A percentile compares a stretch with the other conserved stretches of the same genome.
Evolutionary conservation across 2,113 vertebrate species (phyloP).

Genomic region (Myxocyprinus asiaticus): DNA sequence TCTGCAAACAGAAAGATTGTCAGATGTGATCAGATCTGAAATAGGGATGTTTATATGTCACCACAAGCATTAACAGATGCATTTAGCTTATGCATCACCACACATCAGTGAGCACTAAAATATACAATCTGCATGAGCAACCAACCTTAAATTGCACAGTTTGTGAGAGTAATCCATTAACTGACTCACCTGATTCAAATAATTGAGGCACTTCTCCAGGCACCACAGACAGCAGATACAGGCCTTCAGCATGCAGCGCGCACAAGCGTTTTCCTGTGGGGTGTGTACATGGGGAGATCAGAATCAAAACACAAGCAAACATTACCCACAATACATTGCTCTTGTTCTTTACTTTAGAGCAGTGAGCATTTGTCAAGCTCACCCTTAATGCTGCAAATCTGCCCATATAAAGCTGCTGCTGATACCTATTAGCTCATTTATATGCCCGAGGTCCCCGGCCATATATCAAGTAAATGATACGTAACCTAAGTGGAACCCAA

Average conservation of each 20-base stretch:
- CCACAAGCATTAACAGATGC: neutral
- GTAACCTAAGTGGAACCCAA: neutral
- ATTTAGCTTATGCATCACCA: neutral
- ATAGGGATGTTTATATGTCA: too few species aligned
- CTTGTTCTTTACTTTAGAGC: neutral
- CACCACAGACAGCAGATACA: slow-evolving; percentile 99
- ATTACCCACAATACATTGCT: neutral
- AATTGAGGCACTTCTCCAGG: slow-evolving; percentile 99
- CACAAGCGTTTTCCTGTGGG: slow-evolving; percentile 89
- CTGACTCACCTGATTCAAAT: slow-evolving; percentile 90
- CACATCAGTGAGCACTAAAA: too few species aligned
- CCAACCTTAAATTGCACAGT: neutral
- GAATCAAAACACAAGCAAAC: neutral
- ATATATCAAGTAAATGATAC: slow-evolving; percentile 26
- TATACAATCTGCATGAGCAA: too few species aligned
- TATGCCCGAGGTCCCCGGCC: neutral
- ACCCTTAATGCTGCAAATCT: neutral
- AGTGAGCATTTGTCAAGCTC: neutral
- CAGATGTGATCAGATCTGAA: neutral
- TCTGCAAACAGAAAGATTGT: slow-evolving; percentile 71
- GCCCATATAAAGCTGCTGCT: neutral
- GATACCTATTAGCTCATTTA: slow-evolving; percentile 16
- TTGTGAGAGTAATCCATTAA: neutral
- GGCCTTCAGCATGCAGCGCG: slow-evolving; percentile 91
- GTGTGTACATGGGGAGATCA: slow-evolving; percentile 23